Conservation (phyloP, 2,113 vertebrate species). For the Actenoides hombroni region DNA sequence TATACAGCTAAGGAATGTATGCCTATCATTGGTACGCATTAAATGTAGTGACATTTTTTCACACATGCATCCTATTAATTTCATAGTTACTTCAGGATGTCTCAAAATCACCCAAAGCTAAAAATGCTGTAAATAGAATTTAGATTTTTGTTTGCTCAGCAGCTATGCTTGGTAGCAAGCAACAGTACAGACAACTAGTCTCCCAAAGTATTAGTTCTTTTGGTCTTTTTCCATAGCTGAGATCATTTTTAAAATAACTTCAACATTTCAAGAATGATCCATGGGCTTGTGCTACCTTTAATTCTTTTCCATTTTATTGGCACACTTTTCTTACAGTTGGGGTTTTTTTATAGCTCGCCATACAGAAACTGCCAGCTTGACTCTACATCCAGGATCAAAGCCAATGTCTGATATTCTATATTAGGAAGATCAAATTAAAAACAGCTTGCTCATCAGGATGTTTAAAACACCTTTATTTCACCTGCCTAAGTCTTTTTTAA, state of each 20-base stretch:
- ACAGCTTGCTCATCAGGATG: background rate
- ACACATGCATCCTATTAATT: background rate
- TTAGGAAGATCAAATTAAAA: slow-evolving; percentile 40
- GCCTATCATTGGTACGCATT: background rate
- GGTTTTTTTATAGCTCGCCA: background rate
- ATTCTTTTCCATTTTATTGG: slow-evolving; percentile 17
- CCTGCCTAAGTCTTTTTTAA: background rate
- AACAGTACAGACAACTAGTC: background rate
- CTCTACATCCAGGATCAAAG: slow-evolving; percentile 38
- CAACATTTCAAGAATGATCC: background rate
- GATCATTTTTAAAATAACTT: slow-evolving; percentile 6
- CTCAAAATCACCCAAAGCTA: background rate
- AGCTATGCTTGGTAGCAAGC: background rate
- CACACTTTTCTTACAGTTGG: background rate
- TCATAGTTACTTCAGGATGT: background rate
- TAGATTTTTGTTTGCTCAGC: background rate
- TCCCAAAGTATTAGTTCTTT: background rate
- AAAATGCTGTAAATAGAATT: background rate
- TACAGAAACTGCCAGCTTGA: slow-evolving; percentile 29
- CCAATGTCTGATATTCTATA: slow-evolving; percentile 28
- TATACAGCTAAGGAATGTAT: background rate
- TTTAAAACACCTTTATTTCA: slow-evolving; percentile 17
- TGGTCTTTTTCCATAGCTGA: background rate
- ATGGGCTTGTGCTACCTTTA: background rate
- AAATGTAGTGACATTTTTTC: background rate